Evolutionary conservation across 1,140 invertebrate species (phyloP), one percentile per base, ranked within the genome.

Genomic region (Globodera ellingtonae): DNA sequence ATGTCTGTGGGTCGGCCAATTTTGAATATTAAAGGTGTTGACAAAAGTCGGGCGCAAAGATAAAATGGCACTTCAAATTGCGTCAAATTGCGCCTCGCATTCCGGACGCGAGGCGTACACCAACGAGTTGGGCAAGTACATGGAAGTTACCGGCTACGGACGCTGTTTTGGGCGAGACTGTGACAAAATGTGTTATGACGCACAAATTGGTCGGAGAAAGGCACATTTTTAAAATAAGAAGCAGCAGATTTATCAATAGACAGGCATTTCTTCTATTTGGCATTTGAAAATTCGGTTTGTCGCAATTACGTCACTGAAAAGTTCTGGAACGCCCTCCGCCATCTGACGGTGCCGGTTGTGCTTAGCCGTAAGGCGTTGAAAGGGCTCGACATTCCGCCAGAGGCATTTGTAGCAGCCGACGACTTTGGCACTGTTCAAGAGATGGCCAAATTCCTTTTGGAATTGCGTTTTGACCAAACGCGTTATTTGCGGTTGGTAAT

Each of bases 291-390:
- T 75, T 83, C 86, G 4, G 56, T 89, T 2, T 90, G 89, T 78
- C 78, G 78, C 46, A 85, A 90, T 78, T 90, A 90, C 71, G 78
- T 89, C 21, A 89, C 88, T 9, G 89, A 90, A 79, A 90, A 90
- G 52, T 85, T 86, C 50, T 88, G 80, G 80, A 80, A 78, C 66
- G 44, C 73, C 0, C 48, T 79, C 8, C 67, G 71, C 24, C 65
- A 15, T 10, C n/a, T 81, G 47, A 50, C 59, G 44, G 80, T 81
- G n/a, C 80, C 80, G 15, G 79, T 81, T 3, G 80, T 81, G 0
- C 44, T 81, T 4, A 81, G 80, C 35, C 48, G 78, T 52, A 15
- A 18, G 50, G 76, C 52, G 56, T 50, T 81, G 15, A 15, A 52
- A 21, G 80, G 80, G 13, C 66, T 81, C n/a, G 56, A 75, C 46